phyloP scores from a whole-genome alignment of 2,113 vertebrate genomes.

The Leucosticte australis region DNA sequence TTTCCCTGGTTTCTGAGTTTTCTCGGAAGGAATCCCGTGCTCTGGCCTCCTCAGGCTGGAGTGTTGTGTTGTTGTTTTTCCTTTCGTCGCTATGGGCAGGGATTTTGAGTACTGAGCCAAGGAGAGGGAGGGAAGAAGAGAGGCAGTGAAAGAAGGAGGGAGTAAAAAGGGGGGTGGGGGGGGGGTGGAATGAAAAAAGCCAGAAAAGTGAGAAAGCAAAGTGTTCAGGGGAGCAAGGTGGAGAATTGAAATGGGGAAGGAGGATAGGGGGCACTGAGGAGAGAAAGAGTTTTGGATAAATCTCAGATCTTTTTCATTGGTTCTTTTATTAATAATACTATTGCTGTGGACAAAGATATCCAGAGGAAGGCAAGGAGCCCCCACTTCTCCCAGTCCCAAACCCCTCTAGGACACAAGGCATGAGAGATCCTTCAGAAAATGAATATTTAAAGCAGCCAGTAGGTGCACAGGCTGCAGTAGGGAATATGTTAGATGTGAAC shows the following conservation, averaged over 20 bases:
- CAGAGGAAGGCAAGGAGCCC: background rate
- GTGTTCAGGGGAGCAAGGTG: background rate
- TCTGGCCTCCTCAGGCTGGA: slow-evolving; percentile 56
- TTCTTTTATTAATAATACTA: background rate
- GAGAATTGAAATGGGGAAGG: background rate
- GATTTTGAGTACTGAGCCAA: slow-evolving; percentile 64
- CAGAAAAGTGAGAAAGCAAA: slow-evolving; percentile 4
- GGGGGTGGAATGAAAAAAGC: slow-evolving; percentile 9
- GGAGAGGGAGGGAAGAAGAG: slow-evolving; percentile 44
- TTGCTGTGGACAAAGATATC: background rate
- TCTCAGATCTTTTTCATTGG: background rate
- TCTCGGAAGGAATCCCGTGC: slow-evolving; percentile 64
- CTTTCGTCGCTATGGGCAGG: slow-evolving; percentile 74
- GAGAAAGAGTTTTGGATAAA: background rate
- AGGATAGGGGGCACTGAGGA: background rate
- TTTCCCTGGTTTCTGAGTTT: slow-evolving; percentile 48
- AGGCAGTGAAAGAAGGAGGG: slow-evolving; percentile 32
- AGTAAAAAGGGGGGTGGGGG: background rate
- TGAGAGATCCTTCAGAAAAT: background rate
- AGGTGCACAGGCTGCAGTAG: background rate
- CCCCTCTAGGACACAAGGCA: background rate
- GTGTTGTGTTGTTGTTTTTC: slow-evolving; percentile 77
- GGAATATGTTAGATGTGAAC: background rate
- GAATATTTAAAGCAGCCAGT: background rate
- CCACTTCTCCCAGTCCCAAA: background rate